phyloP scores from a whole-genome alignment of 2,113 vertebrate species.

The Scomber colias region DNA sequence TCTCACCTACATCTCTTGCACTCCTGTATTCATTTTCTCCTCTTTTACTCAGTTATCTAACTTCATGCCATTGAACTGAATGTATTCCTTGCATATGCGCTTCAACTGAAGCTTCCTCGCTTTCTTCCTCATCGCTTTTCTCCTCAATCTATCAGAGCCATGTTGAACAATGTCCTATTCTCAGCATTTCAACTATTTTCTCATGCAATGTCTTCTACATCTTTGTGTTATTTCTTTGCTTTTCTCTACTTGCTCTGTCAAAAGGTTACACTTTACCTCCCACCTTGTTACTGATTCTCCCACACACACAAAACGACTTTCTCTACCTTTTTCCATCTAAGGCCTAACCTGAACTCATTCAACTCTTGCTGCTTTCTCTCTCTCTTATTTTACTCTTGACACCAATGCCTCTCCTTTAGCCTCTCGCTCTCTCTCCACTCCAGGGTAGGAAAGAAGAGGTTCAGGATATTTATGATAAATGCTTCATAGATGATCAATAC shows the following conservation, averaged over 20 bases:
- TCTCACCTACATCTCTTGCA: slow-evolving; percentile 6
- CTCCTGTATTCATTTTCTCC: slow-evolving; percentile 1
- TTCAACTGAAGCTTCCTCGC: slow-evolving; percentile 1
- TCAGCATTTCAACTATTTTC: slow-evolving; percentile 31
- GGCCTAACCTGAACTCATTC: slow-evolving; percentile 30
- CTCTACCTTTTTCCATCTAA: slow-evolving; percentile 29
- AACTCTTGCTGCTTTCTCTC: slow-evolving; percentile 15
- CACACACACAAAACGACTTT: background rate
- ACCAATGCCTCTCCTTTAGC: background rate
- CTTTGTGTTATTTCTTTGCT: slow-evolving; percentile 43
- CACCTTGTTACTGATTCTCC: slow-evolving; percentile 31
- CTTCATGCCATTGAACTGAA: slow-evolving; percentile 19
- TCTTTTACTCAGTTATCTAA: background rate
- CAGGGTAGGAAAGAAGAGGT: background rate
- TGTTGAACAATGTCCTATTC: slow-evolving; percentile 50
- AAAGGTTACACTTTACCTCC: slow-evolving; percentile 61
- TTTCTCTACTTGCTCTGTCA: slow-evolving; percentile 48
- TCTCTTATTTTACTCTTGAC: slow-evolving; percentile 7
- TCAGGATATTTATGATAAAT: slow-evolving; percentile 17
- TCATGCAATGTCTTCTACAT: slow-evolving; percentile 28
- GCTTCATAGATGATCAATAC: background rate
- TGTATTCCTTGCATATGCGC: slow-evolving; percentile 9
- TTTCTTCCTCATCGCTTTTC: slow-evolving; percentile 9
- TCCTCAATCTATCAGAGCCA: slow-evolving; percentile 33
- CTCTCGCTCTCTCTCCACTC: background rate